phyloP scores from a whole-genome alignment of 1,140 invertebrate genomes.

The Diachasmimorpha longicaudata region DNA sequence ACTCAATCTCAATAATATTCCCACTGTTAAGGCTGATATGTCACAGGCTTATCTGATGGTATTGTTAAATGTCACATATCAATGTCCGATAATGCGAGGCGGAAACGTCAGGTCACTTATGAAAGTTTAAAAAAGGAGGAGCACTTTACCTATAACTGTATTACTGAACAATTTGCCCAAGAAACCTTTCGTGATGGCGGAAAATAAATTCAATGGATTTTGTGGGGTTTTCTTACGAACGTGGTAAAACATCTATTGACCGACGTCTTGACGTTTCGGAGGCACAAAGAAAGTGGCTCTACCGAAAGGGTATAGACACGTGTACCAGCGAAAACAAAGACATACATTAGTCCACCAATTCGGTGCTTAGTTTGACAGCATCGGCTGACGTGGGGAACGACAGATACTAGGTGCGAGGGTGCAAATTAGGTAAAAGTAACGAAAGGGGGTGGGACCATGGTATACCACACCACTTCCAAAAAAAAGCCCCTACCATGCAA shows the following conservation, averaged over 20 bases:
- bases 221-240: too few species aligned
- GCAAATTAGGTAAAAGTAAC: constrained; percentile 46
- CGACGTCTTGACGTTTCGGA: not conserved
- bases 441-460: constrained; percentile 36
- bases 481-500: not conserved
- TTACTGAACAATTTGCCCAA: too few species aligned
- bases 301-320: not conserved
- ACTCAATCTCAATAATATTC: too few species aligned
- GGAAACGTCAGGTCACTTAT: too few species aligned
- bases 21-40: too few species aligned
- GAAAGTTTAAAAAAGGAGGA: too few species aligned
- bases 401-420: constrained; percentile 51
- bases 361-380: constrained; percentile 7
- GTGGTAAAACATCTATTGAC: not conserved
- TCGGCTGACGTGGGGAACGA: constrained; percentile 14
- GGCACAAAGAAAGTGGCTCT: not conserved
- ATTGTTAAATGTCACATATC: too few species aligned
- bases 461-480: not conserved
- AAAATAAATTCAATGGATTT: too few species aligned
- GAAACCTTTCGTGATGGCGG: too few species aligned
- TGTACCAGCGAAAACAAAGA: not conserved
- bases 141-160: too few species aligned
- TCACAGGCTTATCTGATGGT: too few species aligned
- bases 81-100: too few species aligned
- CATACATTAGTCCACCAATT: not conserved